Evolutionary conservation across 1,140 invertebrate species (phyloP).

Genomic region (Listronotus bonariensis): DNA sequence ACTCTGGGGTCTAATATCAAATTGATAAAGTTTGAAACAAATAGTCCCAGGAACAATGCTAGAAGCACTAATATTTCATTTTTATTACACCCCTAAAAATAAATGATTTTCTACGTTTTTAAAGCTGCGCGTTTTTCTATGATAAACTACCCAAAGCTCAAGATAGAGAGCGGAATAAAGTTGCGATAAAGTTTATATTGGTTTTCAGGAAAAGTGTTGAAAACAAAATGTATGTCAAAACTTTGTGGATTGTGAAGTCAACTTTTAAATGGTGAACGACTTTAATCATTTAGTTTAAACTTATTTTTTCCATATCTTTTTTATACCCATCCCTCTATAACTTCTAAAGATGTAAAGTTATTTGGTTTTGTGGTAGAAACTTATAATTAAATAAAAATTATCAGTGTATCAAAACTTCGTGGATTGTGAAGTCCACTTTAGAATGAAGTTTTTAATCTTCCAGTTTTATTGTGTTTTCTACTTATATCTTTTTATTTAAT

Average conservation of each 20-base stretch:
- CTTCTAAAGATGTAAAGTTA: no score
- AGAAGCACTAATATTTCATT: slow-evolving; percentile 32
- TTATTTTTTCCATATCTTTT: no score
- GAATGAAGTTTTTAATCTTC: no score
- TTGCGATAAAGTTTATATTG: slow-evolving; percentile 32
- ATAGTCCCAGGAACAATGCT: slow-evolving; percentile 31
- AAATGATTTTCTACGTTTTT: slow-evolving; percentile 37
- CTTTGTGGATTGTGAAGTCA: slow-evolving; percentile 16
- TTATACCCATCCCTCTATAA: no score
- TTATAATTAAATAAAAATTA: no score
- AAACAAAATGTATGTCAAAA: slow-evolving; percentile 30
- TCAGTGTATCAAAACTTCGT: no score
- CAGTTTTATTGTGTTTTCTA: no score
- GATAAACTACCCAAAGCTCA: slow-evolving; percentile 28
- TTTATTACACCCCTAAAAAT: slow-evolving; percentile 34
- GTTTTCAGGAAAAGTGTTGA: slow-evolving; percentile 27
- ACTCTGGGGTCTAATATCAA: slow-evolving; percentile 35
- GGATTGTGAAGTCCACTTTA: no score
- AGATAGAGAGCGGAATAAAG: slow-evolving; percentile 30
- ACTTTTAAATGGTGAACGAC: background rate
- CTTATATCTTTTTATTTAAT: no score
- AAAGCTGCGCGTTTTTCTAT: slow-evolving; percentile 33
- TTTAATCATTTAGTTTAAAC: no score
- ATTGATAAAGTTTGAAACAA: slow-evolving; percentile 36
- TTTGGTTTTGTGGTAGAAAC: no score